These are phyloP conservation scores for Cuculus canorus DNA, from an alignment of 2,797 vertebrate genomes.

Conservation along the genomic window DNA sequence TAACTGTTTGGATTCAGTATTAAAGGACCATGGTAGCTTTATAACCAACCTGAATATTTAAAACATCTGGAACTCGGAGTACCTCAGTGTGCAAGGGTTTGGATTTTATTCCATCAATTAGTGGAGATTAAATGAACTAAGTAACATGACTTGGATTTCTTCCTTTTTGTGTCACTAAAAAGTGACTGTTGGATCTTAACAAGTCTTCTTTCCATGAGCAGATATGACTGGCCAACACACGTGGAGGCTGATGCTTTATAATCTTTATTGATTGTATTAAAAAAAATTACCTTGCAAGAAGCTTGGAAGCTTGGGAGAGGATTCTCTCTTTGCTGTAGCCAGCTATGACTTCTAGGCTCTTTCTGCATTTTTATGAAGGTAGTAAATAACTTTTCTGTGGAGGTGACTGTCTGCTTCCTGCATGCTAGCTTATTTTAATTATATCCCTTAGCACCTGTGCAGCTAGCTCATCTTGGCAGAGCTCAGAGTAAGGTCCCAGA, in stretches of 20 bases:
- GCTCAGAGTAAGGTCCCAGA: not conserved
- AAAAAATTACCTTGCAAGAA: not conserved
- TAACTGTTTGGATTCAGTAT: not conserved
- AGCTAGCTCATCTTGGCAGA: not conserved
- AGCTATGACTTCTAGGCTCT: not conserved
- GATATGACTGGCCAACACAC: fast-evolving
- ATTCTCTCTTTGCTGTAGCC: not conserved
- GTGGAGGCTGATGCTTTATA: not conserved
- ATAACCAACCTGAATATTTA: not conserved
- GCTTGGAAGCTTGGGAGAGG: not conserved
- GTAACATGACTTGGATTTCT: not conserved
- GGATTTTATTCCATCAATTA: not conserved
- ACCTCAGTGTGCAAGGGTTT: not conserved
- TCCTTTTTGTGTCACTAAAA: not conserved
- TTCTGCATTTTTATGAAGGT: not conserved
- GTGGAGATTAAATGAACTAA: not conserved
- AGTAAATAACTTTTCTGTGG: not conserved
- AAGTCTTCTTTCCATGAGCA: not conserved
- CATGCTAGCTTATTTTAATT: not conserved
- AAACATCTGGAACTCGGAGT: not conserved
- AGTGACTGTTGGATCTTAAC: not conserved
- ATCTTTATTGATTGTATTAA: not conserved
- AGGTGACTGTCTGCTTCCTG: not conserved
- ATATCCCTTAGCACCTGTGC: not conserved
- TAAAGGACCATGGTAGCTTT: not conserved